A percentile compares a stretch with the other conserved stretches of the same genome.
Conservation (phyloP, 2,888 invertebrate species). For the Biston betularia region DNA sequence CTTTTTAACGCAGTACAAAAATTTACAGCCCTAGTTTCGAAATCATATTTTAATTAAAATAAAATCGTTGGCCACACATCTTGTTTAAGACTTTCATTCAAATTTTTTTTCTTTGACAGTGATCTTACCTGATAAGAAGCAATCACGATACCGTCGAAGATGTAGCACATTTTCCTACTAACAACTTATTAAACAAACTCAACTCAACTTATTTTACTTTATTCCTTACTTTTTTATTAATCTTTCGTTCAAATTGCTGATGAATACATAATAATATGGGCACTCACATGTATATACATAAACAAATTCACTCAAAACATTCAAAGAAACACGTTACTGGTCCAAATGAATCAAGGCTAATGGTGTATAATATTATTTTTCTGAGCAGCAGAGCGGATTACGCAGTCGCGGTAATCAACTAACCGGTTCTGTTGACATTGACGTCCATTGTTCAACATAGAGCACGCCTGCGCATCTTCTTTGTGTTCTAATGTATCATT, state of each 20-base stretch:
- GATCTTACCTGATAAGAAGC: background rate
- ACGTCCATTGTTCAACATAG: conserved; percentile 33
- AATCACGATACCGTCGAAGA: background rate
- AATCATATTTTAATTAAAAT: background rate
- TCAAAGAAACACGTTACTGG: conserved; percentile 41
- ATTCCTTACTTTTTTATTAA: no score
- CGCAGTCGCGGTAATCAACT: conserved; percentile 41
- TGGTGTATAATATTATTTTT: conserved; percentile 42
- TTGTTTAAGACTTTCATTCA: background rate
- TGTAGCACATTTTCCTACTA: background rate
- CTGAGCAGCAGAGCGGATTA: conserved; percentile 39
- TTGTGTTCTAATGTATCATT: conserved; percentile 38
- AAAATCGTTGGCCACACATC: background rate
- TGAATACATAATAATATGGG: no score
- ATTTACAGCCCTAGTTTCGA: background rate
- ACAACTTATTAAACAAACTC: no score
- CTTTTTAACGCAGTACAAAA: background rate
- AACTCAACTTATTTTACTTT: no score
- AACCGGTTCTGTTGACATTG: conserved; percentile 56
- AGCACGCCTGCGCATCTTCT: conserved; percentile 37
- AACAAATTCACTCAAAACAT: conserved; percentile 26
- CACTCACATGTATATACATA: background rate
- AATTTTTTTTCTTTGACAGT: background rate
- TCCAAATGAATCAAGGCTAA: conserved; percentile 44
- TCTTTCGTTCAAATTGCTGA: background rate